These are phyloP conservation scores for Synodontis membranacea DNA, from an alignment of 2,113 vertebrate genomes.

Conservation along the genomic window DNA sequence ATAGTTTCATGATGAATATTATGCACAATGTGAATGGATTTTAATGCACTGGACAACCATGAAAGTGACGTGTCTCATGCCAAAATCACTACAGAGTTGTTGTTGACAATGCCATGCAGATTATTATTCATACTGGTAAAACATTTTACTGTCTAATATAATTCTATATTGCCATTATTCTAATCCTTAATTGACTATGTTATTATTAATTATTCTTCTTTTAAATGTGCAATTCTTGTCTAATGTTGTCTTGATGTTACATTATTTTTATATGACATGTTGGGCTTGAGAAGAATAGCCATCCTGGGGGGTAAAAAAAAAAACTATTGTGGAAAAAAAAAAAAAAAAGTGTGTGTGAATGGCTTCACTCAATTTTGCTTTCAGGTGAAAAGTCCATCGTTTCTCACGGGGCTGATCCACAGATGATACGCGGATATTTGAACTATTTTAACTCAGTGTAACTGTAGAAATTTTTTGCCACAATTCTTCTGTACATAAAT, in stretches of 20 bases:
- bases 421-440: constrained; percentile 77
- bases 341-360: constrained; percentile 74
- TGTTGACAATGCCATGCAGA: constrained; percentile 67
- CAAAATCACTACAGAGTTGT: constrained; percentile 50
- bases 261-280: constrained; percentile 93
- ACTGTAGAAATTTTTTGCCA: constrained; percentile 86
- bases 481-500: constrained; percentile 90
- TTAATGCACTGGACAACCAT: constrained; percentile 61
- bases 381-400: constrained; percentile 82
- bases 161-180: constrained; percentile 88
- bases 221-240: constrained; percentile 86
- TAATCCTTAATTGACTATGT: constrained; percentile 59
- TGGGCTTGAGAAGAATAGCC: constrained; percentile 79
- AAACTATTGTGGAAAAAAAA: constrained; percentile 54
- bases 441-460: constrained; percentile 92
- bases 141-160: constrained; percentile 97
- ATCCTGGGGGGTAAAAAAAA: constrained; percentile 70
- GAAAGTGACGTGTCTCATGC: constrained; percentile 60
- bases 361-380: constrained; percentile 78
- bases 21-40: constrained; percentile 77
- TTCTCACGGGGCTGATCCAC: constrained; percentile 84
- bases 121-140: constrained; percentile 87
- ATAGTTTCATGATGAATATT: constrained; percentile 71
- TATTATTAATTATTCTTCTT: constrained; percentile 83
- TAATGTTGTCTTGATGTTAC: constrained; percentile 93